A percentile compares a stretch with the other conserved stretches of the same genome.
Conservation (phyloP, 2,797 vertebrate genomes). For the Falco concolor region DNA sequence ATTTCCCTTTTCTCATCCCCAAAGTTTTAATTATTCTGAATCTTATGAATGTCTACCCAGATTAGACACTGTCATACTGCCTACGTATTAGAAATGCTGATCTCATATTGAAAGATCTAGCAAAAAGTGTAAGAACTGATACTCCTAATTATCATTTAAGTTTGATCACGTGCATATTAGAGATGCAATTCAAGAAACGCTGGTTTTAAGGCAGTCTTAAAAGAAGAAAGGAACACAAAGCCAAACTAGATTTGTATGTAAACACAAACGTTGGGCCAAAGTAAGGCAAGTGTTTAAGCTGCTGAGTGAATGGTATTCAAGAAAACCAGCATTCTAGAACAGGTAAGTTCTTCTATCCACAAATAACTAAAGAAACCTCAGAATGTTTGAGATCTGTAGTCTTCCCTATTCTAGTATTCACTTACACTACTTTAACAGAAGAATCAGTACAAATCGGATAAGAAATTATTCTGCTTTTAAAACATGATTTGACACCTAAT, state of each 20-base stretch:
- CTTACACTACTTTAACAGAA: not conserved
- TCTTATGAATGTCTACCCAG: not conserved
- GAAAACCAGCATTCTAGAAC: not conserved
- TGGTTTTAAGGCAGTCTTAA: not conserved
- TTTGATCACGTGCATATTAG: not conserved
- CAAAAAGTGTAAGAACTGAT: not conserved
- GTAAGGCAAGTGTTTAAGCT: not conserved
- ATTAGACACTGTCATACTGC: not conserved
- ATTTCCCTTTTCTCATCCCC: not conserved
- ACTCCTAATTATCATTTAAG: not conserved
- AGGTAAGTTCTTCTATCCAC: not conserved
- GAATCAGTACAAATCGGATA: not conserved
- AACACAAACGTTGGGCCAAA: not conserved
- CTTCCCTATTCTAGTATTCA: not conserved
- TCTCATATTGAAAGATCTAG: not conserved
- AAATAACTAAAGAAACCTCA: not conserved
- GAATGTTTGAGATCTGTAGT: not conserved
- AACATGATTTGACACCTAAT: not conserved
- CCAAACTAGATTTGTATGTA: not conserved
- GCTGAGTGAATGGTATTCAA: not conserved
- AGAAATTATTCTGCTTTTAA: not conserved
- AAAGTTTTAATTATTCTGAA: not conserved
- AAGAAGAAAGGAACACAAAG: not conserved
- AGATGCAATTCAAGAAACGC: not conserved
- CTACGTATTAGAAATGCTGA: not conserved